Percentiles rank a stretch among this genome's conserved stretches.
Evolutionary conservation across 2,888 invertebrate species (phyloP).

Genomic region (Acheta domesticus): DNA sequence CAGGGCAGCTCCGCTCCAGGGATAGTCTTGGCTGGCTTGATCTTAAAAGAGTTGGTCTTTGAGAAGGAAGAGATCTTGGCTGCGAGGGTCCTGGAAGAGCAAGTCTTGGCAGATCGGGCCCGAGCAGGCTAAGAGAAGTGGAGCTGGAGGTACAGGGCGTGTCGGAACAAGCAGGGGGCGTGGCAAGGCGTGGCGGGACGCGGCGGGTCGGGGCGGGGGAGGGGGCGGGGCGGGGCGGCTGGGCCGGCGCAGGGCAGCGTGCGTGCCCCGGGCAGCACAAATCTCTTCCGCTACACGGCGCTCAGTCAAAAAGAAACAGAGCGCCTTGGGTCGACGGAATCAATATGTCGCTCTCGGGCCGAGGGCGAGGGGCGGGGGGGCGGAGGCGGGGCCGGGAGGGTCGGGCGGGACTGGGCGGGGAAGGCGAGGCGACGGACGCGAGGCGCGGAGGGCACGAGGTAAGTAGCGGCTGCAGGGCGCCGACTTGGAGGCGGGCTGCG

Average conservation of each 20-base stretch:
- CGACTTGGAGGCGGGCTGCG: no score
- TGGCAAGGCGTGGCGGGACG: neutral
- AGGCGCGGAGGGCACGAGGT: no score
- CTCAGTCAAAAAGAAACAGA: neutral
- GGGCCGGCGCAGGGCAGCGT: neutral
- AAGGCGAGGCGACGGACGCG: neutral
- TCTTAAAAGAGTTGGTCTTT: no score
- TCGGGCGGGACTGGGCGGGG: neutral
- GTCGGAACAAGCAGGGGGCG: neutral
- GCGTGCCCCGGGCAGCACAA: conserved; percentile 7
- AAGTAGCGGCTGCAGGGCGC: no score
- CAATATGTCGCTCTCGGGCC: neutral
- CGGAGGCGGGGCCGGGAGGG: neutral
- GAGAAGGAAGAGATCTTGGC: no score
- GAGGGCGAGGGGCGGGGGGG: neutral
- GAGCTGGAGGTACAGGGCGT: conserved; percentile 20
- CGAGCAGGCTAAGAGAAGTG: no score
- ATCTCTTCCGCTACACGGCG: conserved; percentile 18
- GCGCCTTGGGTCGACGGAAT: conserved; percentile 6
- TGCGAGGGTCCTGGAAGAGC: no score
- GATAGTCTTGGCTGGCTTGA: no score
- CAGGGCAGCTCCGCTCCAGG: no score
- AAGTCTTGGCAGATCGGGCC: no score
- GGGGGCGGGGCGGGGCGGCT: neutral
- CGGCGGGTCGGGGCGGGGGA: neutral